Conservation (phyloP, 2,888 invertebrate genomes). For the Mystacides longicornis region DNA sequence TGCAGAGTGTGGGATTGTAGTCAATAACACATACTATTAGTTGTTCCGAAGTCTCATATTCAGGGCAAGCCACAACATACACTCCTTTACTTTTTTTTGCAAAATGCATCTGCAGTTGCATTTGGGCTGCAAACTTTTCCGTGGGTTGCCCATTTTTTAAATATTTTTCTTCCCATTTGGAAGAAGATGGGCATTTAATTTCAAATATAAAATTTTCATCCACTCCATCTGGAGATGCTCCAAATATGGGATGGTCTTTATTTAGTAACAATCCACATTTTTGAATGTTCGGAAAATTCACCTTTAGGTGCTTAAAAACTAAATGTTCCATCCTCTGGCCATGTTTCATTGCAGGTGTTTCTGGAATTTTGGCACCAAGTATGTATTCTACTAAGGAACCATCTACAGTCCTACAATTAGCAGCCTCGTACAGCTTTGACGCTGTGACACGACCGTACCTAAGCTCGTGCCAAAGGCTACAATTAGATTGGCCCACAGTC, state of each 20-base stretch:
- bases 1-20: background rate
- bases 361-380: background rate
- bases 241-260: constrained; percentile 1
- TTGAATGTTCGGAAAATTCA: background rate
- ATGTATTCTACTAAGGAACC: background rate
- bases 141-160: background rate
- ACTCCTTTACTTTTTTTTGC: background rate
- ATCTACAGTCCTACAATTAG: background rate
- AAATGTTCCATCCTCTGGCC: background rate
- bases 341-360: background rate
- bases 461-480: background rate
- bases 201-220: background rate
- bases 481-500: background rate
- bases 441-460: constrained; percentile 1
- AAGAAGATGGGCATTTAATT: background rate
- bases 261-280: background rate
- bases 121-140: background rate
- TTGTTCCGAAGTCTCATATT: background rate
- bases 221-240: background rate
- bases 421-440: background rate
- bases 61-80: background rate
- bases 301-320: background rate
- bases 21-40: background rate
- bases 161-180: background rate
- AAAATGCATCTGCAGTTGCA: background rate